Percentiles rank a stretch among this genome's conserved stretches.
Evolutionary conservation across 1,140 invertebrate species (phyloP).

Genomic region (Meloidogyne chitwoodi): DNA sequence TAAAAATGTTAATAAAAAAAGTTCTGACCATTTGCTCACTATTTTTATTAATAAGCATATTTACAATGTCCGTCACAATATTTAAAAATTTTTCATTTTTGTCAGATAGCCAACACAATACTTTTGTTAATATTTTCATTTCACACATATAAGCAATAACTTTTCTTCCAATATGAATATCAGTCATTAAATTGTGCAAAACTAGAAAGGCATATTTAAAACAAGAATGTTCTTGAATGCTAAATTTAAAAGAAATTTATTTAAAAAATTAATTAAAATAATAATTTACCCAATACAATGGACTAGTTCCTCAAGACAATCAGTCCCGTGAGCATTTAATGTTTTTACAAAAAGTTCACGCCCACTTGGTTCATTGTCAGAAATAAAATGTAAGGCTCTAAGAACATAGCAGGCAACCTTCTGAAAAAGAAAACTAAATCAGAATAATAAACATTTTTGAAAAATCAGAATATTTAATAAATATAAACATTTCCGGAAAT

Average conservation of each 20-base stretch:
- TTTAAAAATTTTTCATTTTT: slow-evolving; percentile 36
- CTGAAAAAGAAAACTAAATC: slow-evolving; percentile 17
- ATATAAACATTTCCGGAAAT: too few relatives aligned
- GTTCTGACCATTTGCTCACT: slow-evolving; percentile 39
- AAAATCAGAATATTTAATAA: too few relatives aligned
- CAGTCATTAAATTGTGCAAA: slow-evolving; percentile 41
- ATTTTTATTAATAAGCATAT: slow-evolving; percentile 25
- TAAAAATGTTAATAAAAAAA: neutral
- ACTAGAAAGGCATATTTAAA: slow-evolving; percentile 39
- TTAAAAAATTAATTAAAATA: neutral
- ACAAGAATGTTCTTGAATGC: slow-evolving; percentile 24
- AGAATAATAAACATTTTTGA: too few relatives aligned
- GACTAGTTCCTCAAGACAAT: slow-evolving; percentile 30
- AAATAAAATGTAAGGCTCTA: slow-evolving; percentile 33
- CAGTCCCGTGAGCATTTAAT: slow-evolving; percentile 2
- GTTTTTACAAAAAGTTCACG: slow-evolving; percentile 35
- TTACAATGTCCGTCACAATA: slow-evolving; percentile 37
- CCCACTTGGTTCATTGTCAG: slow-evolving; percentile 34
- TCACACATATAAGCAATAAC: slow-evolving; percentile 36
- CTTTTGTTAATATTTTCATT: slow-evolving; percentile 20
- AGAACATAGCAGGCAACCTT: slow-evolving; percentile 24
- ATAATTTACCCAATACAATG: slow-evolving; percentile 20
- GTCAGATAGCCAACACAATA: slow-evolving; percentile 35
- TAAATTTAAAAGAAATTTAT: neutral
- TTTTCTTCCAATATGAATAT: slow-evolving; percentile 3